These are phyloP conservation scores for Sitophilus oryzae DNA, from an alignment of 1,140 invertebrate species.

Conservation along the genomic window DNA sequence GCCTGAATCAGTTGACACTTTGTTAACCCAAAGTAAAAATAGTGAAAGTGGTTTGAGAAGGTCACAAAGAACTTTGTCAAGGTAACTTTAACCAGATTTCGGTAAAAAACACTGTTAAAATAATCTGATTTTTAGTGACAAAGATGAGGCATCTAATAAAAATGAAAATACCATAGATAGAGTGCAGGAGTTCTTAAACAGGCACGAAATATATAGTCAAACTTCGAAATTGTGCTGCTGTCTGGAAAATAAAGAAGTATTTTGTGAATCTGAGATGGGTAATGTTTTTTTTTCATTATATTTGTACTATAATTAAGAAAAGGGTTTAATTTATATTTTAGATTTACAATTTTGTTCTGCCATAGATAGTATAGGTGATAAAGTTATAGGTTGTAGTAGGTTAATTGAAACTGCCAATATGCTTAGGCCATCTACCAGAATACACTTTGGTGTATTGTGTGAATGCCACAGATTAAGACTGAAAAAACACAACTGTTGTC, in stretches of 20 bases:
- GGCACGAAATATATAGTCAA: not conserved
- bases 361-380: constrained; percentile 36
- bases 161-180: no score
- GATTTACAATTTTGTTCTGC: constrained; percentile 34
- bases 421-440: constrained; percentile 67
- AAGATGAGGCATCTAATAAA: no score
- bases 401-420: constrained; percentile 44
- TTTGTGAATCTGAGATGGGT: constrained; percentile 3
- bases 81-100: constrained; percentile 13
- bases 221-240: constrained; percentile 13
- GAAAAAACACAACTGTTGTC: constrained; percentile 79
- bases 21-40: not conserved
- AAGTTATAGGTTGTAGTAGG: constrained; percentile 39
- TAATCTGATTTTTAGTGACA: constrained; percentile 9
- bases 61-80: constrained; percentile 25
- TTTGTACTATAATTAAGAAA: no score
- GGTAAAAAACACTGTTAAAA: no score
- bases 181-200: no score
- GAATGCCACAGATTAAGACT: constrained; percentile 72
- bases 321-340: no score
- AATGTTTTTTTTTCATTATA: constrained; percentile 5
- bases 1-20: not conserved
- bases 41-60: constrained; percentile 10
- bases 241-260: constrained; percentile 20
- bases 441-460: constrained; percentile 82